phyloP scores from a whole-genome alignment of 2,113 vertebrate genomes.

The Rhadina sibilatrix region DNA sequence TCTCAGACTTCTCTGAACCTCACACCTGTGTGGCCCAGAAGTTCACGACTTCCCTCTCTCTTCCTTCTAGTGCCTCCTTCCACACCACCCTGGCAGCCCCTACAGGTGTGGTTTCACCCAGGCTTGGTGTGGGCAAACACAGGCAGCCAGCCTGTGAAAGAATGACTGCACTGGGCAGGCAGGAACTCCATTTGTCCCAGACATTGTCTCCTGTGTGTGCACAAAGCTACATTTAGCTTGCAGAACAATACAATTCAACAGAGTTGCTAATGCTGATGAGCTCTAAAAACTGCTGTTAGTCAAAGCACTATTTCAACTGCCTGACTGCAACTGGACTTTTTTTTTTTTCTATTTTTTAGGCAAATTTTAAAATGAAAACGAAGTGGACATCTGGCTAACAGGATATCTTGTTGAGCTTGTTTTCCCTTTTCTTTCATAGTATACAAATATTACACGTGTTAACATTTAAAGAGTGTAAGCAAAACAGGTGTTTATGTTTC shows the following conservation, averaged over 20 bases:
- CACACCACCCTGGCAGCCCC: too few species aligned
- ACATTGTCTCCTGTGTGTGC: not conserved
- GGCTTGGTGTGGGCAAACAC: accelerated
- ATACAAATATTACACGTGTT: not conserved
- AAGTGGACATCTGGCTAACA: not conserved
- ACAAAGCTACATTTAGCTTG: not conserved
- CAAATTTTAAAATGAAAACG: not conserved
- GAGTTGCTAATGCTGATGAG: not conserved
- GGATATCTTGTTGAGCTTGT: not conserved
- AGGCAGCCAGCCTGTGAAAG: accelerated
- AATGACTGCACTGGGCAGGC: not conserved
- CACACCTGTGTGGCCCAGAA: not conserved
- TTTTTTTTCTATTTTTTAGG: not conserved
- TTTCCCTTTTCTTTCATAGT: not conserved
- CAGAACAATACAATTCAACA: not conserved
- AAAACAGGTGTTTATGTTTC: not conserved
- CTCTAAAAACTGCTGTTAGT: not conserved
- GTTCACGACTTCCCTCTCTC: accelerated
- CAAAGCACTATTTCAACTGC: not conserved
- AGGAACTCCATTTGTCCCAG: accelerated
- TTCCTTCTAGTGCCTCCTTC: accelerated
- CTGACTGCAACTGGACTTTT: not conserved
- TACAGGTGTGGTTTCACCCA: accelerated
- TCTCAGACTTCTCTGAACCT: not conserved
- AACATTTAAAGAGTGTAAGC: not conserved